These are phyloP conservation scores for Paratilapia polleni DNA, from an alignment of 2,113 vertebrate genomes.

Conservation along the genomic window DNA sequence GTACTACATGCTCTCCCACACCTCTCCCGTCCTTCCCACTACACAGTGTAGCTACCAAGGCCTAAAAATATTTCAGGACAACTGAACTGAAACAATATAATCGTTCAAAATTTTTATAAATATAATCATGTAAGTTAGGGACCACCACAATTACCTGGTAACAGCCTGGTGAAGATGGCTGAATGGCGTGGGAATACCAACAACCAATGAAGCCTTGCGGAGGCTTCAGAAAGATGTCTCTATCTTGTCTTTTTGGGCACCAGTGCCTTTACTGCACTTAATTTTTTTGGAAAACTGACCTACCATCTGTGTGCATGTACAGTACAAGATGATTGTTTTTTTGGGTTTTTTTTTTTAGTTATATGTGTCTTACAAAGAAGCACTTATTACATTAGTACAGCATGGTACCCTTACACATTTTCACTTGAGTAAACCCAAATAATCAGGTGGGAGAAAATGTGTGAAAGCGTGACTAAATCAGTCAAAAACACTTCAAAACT, in stretches of 20 bases:
- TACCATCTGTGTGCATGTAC: conserved; percentile 66
- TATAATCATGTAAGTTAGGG: conserved; percentile 13
- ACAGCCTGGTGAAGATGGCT: conserved; percentile 43
- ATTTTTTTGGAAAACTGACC: conserved; percentile 66
- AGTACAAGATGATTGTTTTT: conserved; percentile 57
- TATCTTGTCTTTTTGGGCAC: conserved; percentile 61
- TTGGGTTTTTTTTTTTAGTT: conserved; percentile 1
- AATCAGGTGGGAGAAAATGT: conserved; percentile 55
- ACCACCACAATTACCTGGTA: conserved; percentile 36
- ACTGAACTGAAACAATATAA: background rate
- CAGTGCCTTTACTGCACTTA: conserved; percentile 52
- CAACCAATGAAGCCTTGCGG: conserved; percentile 54
- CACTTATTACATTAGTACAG: conserved; percentile 34
- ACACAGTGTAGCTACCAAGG: conserved; percentile 4
- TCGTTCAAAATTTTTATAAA: conserved; percentile 12
- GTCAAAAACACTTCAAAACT: conserved; percentile 37
- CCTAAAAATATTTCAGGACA: conserved; percentile 8
- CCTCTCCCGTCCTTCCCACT: background rate
- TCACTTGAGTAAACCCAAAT: conserved; percentile 52
- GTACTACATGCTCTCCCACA: conserved; percentile 13
- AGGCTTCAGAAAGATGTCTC: conserved; percentile 60
- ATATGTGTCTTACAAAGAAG: conserved; percentile 32
- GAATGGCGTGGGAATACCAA: conserved; percentile 46
- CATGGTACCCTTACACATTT: conserved; percentile 42
- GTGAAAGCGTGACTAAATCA: conserved; percentile 44